Percentiles rank a stretch among this genome's conserved stretches.
phyloP scores from a whole-genome alignment of 2,888 invertebrate species.

The Helobdella robusta region DNA sequence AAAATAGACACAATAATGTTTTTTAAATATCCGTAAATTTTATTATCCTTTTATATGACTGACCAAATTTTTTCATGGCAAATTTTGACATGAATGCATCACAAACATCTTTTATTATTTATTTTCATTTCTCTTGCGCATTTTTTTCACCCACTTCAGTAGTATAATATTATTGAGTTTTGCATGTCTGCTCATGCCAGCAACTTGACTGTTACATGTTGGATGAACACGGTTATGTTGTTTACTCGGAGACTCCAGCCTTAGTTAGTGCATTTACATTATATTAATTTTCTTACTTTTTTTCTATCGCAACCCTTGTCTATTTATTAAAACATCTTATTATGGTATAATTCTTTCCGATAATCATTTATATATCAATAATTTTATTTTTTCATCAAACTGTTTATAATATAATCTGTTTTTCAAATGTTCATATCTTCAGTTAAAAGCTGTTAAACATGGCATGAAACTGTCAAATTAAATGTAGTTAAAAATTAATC shows the following conservation, averaged over 20 bases:
- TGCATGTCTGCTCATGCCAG: constrained; percentile 20
- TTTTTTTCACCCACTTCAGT: not conserved
- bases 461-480: too few species aligned
- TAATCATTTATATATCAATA: not conserved
- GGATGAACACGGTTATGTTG: constrained; percentile 87
- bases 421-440: too few species aligned
- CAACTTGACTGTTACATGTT: constrained; percentile 69
- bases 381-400: too few species aligned
- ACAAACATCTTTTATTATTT: not conserved
- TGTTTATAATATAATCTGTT: too few species aligned
- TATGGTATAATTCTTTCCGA: not conserved
- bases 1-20: too few species aligned
- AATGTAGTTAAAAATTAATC: too few species aligned
- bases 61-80: too few species aligned
- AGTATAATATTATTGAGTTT: not conserved
- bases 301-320: not conserved
- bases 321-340: not conserved
- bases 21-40: too few species aligned
- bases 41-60: too few species aligned
- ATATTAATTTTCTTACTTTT: not conserved
- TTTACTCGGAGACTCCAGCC: constrained; percentile 73
- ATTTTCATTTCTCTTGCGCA: not conserved
- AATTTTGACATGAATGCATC: not conserved
- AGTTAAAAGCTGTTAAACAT: too few species aligned
- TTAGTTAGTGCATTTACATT: constrained; percentile 51